Base-by-base conservation (phyloP, 2,888 invertebrate genomes). In the Gasteruption jaculator region DNA sequence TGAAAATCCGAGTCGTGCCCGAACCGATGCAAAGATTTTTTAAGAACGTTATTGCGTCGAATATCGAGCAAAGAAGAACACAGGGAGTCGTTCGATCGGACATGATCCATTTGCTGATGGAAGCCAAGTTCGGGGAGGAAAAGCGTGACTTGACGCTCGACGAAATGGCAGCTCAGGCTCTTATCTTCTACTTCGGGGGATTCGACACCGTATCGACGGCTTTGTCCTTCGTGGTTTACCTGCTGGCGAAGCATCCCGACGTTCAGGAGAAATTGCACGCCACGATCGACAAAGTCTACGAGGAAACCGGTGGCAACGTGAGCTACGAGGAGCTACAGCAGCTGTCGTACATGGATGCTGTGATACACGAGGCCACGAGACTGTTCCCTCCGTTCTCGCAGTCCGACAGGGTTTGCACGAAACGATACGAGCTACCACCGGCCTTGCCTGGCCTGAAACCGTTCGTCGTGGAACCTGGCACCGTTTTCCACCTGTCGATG, bases 101-200 rank as follows among this genome's bases (percentile, higher is more conserved):
- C 48, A 76, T 80, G 77, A 72, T 80, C 10, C 77, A 80, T 40
- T 52, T 79, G 12, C 60, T 80, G 40, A 72, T 80, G 72, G 76
- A 79, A 37, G 61, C 65, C 0, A 51, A 58, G 4, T 58, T 47
- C 2, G 51, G 50, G 8, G 37, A 44, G 4, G 46, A 41, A 4
- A 41, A 41, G 1, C n/a, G 18, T 3, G n/a, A n/a, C n/a, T n/a
- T 58, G n/a, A 52, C 46, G 22, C 43, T 56, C 12, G 58, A 63
- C 0, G 74, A 76, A 6, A 61, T 78, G 20, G 57, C 72, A 0
- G 74, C 73, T 0, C 46, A 54, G n/a, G 48, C 43, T 4, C 49
- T 54, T 16, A 22, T 46, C 4, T 54, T 56, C 32, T 52, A 51
- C 44, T 52, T 65, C 18, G 64, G 54, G 21, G 64, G 63, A 1